Evolutionary conservation across 2,888 invertebrate species (phyloP).

Genomic region (Carterocephalus palaemon): DNA sequence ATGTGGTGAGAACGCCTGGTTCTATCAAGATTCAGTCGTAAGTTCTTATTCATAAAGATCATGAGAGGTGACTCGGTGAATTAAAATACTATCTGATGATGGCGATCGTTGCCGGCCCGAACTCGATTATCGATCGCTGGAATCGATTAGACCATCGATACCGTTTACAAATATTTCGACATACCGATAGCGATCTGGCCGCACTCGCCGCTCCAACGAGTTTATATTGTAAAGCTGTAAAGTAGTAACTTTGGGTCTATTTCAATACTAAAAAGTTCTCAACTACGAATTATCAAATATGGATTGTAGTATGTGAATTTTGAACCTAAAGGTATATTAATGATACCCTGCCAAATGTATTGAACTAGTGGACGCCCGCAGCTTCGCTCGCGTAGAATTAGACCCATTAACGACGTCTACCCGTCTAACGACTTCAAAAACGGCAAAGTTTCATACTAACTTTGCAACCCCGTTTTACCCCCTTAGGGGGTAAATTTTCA

Average conservation of each 20-base stretch:
- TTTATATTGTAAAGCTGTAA: constrained; percentile 33
- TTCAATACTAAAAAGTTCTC: constrained; percentile 10
- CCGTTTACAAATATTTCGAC: constrained; percentile 76
- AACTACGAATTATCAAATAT: constrained; percentile 10
- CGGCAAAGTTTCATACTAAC: no score
- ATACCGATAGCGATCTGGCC: constrained; percentile 57
- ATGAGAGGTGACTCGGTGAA: background rate
- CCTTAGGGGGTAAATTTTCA: no score
- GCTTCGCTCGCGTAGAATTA: no score
- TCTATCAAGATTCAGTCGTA: constrained; percentile 4
- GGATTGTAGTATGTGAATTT: no score
- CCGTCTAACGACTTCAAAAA: no score
- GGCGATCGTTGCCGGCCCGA: constrained; percentile 42
- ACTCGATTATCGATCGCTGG: constrained; percentile 49
- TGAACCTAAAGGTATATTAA: no score
- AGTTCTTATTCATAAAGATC: constrained; percentile 3
- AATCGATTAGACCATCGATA: constrained; percentile 55
- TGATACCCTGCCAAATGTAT: no score
- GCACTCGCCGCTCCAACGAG: constrained; percentile 33
- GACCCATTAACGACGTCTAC: no score
- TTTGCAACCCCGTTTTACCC: no score
- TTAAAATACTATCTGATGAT: constrained; percentile 38
- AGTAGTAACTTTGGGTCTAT: constrained; percentile 4
- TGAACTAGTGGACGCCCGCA: no score
- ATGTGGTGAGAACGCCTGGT: background rate